Evolutionary conservation across 2,888 invertebrate genomes (phyloP).

Genomic region (Ethmia dodecea): DNA sequence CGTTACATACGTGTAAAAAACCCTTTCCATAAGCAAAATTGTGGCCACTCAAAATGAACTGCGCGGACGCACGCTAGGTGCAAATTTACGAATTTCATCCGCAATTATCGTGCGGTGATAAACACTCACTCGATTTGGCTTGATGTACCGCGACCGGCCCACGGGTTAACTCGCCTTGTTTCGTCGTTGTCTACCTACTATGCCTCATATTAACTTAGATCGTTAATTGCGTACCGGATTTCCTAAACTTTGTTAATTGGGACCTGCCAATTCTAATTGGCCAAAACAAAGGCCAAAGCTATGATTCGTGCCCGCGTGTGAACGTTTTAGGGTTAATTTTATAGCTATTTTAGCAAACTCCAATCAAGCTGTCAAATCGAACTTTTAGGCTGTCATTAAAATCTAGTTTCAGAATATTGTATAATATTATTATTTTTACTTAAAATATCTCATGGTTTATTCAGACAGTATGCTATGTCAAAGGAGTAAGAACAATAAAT

Average conservation of each 20-base stretch:
- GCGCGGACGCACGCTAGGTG: slow-evolving; percentile 33
- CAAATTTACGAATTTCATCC: slow-evolving; percentile 40
- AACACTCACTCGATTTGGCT: slow-evolving; percentile 18
- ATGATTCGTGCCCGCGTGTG: too few species aligned
- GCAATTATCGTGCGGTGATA: slow-evolving; percentile 31
- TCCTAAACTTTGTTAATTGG: slow-evolving; percentile 6
- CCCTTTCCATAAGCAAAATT: slow-evolving; percentile 5
- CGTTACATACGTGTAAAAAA: background rate
- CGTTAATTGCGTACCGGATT: slow-evolving; percentile 6
- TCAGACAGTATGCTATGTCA: too few species aligned
- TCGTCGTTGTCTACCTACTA: background rate
- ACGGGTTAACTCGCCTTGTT: background rate
- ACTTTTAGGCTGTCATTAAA: too few species aligned
- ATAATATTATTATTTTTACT: too few species aligned
- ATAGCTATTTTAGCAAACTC: too few species aligned
- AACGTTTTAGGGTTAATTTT: too few species aligned
- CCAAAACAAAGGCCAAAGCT: too few species aligned
- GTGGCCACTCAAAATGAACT: slow-evolving; percentile 20
- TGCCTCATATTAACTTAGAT: slow-evolving; percentile 11
- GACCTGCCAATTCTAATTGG: slow-evolving; percentile 3
- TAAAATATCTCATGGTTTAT: too few species aligned
- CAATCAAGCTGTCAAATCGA: too few species aligned
- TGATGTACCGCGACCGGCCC: slow-evolving; percentile 1
- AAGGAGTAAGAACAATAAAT: too few species aligned
- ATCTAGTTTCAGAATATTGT: too few species aligned